Evolutionary conservation across 2,797 vertebrate genomes (phyloP), one percentile per base, ranked within the genome.

Genomic region (Neomorphus geoffroyi): DNA sequence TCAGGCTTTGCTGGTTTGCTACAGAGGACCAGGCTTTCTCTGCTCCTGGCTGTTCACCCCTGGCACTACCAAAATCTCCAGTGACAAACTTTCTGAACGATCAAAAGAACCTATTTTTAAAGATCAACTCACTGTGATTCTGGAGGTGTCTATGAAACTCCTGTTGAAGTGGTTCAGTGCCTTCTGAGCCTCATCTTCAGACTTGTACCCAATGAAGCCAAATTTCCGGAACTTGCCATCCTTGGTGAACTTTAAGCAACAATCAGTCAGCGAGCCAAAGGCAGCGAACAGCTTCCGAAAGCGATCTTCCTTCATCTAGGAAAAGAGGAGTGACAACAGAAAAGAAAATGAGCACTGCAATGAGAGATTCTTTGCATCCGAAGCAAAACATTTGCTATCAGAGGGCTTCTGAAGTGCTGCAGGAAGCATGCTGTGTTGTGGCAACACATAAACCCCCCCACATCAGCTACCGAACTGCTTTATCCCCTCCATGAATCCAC

Each of bases 171-270:
- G 99, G 51, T 94, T 98, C 94, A 98, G 95, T 0, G 99, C 99
- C 0, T 48, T 69, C 5, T 96, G 97, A 21, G 99, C 99, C 18
- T 99, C 99, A 1, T 98, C 98, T 86, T 99, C 99, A 0, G 97
- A 95, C 94, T 96, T 99, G 96, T 99, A 99, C n/a, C 99, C 99
- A 10, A 99, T 99, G 61, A 99, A 99, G 39, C 99, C 99, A 9
- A 99, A 99, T 74, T 99, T 99, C 8, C 99, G 98, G 95, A 99
- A 99, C 94, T 98, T 99, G 11, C 99, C 99, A 0, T 99, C 98
- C 89, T 99, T 99, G 66, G 99, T 99, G 89, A 99, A 99, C 97
- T 99, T 99, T 24, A 99, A 97, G 27, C 98, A 97, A 82, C 98
- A 99, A 80, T 99, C 99, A 0, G 99, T 99, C 65, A 99, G 96